A percentile compares a stretch with the other conserved stretches of the same genome.
phyloP scores from a whole-genome alignment of 2,888 invertebrate species.

The Drosophila prostipennis region DNA sequence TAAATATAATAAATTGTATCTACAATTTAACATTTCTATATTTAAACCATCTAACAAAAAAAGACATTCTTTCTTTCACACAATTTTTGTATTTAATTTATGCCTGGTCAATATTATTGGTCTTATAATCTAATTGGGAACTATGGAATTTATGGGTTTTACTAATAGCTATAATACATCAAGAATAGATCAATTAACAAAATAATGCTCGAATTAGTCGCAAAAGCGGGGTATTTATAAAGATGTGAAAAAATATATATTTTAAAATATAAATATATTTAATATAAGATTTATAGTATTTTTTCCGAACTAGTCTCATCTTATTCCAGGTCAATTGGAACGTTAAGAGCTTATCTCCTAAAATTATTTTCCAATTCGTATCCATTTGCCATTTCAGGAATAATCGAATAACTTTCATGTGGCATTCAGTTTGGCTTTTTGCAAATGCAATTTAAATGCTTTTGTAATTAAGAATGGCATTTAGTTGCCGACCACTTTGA shows the following conservation, averaged over 20 bases:
- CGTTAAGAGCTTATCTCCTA: constrained; percentile 4
- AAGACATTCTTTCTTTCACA: too few species aligned
- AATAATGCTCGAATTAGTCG: background rate
- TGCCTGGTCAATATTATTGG: background rate
- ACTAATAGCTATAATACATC: background rate
- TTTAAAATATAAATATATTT: too few species aligned
- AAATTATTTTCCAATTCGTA: background rate
- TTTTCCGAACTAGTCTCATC: background rate
- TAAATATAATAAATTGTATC: too few species aligned
- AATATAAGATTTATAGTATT: too few species aligned
- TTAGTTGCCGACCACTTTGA: constrained; percentile 22
- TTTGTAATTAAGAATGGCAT: constrained; percentile 30
- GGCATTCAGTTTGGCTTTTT: constrained; percentile 2
- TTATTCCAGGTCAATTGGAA: constrained; percentile 7
- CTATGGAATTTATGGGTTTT: background rate
- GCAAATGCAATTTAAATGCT: constrained; percentile 21
- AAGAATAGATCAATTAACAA: background rate
- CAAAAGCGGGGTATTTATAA: too few species aligned
- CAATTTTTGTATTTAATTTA: too few species aligned
- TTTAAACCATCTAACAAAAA: too few species aligned
- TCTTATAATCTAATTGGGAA: background rate
- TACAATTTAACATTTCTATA: background rate
- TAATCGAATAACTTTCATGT: constrained; percentile 9
- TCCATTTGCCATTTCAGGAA: background rate
- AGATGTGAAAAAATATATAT: too few species aligned